These are phyloP conservation scores for Vombatus ursinus DNA, from an alignment of 2,113 vertebrate genomes.

Conservation along the genomic window DNA sequence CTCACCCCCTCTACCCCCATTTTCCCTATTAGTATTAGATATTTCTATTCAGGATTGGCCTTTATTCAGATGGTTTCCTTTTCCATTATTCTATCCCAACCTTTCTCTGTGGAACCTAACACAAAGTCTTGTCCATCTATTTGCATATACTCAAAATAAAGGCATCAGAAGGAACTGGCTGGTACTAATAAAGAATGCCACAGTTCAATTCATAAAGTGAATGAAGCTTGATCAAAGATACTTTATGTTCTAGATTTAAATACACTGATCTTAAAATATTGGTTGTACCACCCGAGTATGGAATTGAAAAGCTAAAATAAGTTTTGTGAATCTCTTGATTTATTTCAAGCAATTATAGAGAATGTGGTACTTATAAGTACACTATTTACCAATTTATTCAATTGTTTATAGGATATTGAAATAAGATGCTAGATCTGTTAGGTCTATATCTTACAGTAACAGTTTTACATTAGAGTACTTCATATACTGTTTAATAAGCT, in stretches of 20 bases:
- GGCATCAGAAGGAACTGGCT: neutral
- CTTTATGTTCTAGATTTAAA: conserved; percentile 69
- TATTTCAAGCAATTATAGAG: neutral
- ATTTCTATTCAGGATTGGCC: neutral
- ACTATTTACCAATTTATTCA: neutral
- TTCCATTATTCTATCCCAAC: neutral
- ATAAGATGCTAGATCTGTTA: neutral
- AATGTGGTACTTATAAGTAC: neutral
- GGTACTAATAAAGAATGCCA: neutral
- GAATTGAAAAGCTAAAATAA: conserved; percentile 46
- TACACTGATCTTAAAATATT: conserved; percentile 68
- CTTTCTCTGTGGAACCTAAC: neutral
- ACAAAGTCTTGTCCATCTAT: neutral
- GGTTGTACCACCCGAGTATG: conserved; percentile 56
- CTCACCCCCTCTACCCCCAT: accelerated
- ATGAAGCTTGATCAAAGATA: conserved; percentile 58
- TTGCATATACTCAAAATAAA: conserved; percentile 7
- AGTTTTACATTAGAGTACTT: neutral
- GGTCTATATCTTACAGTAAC: neutral
- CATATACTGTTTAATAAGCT: conserved; percentile 59
- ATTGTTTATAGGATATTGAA: neutral
- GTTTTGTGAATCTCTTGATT: neutral
- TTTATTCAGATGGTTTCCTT: neutral
- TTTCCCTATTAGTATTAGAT: neutral
- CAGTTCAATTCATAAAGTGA: conserved; percentile 51